A percentile compares a stretch with the other conserved stretches of the same genome.
These are phyloP conservation scores for Xiphophorus couchianus DNA, from an alignment of 2,113 vertebrate genomes.

Conservation along the genomic window DNA sequence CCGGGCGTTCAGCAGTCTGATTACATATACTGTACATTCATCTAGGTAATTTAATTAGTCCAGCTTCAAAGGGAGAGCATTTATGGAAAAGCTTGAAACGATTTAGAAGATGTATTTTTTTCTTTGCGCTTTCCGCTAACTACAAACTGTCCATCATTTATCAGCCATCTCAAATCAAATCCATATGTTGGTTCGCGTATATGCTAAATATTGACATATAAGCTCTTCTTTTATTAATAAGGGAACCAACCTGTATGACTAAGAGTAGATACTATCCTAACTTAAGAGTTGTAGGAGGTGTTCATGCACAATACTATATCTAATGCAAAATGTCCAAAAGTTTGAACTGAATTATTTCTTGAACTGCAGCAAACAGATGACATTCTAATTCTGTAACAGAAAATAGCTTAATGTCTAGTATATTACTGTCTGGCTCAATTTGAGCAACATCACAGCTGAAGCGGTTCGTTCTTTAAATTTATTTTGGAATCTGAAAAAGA, in stretches of 20 bases:
- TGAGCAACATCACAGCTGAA: background rate
- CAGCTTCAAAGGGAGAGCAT: slow-evolving; percentile 21
- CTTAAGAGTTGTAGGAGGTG: background rate
- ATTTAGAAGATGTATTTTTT: background rate
- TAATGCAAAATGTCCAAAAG: too few relatives aligned
- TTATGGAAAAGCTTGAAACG: background rate
- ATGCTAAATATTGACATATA: background rate
- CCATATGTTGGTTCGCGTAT: background rate
- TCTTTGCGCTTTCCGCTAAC: background rate
- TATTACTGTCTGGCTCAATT: background rate
- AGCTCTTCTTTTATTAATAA: background rate
- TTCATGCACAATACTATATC: too few relatives aligned
- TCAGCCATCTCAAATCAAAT: background rate
- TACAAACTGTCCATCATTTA: background rate
- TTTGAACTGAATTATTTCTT: background rate
- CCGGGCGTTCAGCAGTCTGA: slow-evolving; percentile 11
- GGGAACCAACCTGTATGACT: background rate
- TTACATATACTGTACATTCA: slow-evolving; percentile 4
- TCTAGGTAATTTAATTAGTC: slow-evolving; percentile 29
- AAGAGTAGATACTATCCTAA: background rate
- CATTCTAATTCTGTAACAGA: background rate
- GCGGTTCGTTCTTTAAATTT: background rate
- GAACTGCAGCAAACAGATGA: background rate
- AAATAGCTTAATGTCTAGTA: background rate
- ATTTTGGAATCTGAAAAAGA: background rate